Evolutionary conservation across 2,113 vertebrate species (phyloP), one percentile per base, ranked within the genome.

Genomic region (Gallinago media): DNA sequence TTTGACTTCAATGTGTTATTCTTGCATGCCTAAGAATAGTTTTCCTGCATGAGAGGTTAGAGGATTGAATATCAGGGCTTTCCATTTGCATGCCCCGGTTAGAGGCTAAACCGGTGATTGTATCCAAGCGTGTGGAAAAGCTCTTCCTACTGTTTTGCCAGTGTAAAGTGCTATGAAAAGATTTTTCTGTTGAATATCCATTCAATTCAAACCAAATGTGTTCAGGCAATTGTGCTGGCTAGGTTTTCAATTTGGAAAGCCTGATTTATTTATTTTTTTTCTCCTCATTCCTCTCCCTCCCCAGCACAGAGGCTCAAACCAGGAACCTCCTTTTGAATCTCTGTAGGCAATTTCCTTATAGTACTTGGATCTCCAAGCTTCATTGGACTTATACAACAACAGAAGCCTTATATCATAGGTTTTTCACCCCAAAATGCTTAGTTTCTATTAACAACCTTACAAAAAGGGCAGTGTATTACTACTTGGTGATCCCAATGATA

Each of bases 371-470:
- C 56, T 67, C 76, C 58, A 74, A 78, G 27, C 68, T 72, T 92
- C 84, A 55, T 40, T 89, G 92, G 89, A 83, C 66, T 56, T 52
- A 66, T 68, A 4, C 89, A 81, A 96, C 85, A 89, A 79, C 50
- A 89, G 88, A 84, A 90, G 66, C 84, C 62, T 91, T 96, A 42
- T 94, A 82, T 56, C 56, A 32, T 19, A 89, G 65, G 31, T 19
- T 83, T 92, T 85, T 89, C 94, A 70, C 61, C 87, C 68, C 29
- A 47, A 96, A 92, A 98, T 91, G 59, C 92, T 92, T 81, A 40
- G 78, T 97, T 96, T 87, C 62, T 97, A 85, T 95, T 96, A 96
- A 91, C 72, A 90, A 27, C 66, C 65, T 96, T 89, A 96, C 87
- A 94, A 95, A 96, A 96, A 92, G 88, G 79, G 58, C 68, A 94